Evolutionary conservation across 2,888 invertebrate species (phyloP).

Genomic region (Apotomis capreana): DNA sequence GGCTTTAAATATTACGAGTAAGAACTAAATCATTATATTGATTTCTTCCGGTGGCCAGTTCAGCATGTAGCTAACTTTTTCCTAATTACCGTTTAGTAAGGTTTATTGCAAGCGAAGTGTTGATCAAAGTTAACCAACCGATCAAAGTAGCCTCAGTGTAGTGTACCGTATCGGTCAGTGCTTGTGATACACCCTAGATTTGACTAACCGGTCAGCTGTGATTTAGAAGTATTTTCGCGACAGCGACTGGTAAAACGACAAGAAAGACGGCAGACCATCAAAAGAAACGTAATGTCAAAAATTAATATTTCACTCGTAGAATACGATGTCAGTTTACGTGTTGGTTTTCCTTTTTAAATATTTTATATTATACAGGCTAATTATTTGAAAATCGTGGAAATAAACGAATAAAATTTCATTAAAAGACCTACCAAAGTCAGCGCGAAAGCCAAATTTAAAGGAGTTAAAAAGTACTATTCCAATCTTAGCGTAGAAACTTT

Average conservation of each 20-base stretch:
- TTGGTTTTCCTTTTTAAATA: no score
- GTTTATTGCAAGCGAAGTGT: not conserved
- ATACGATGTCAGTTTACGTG: no score
- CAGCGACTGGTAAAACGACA: no score
- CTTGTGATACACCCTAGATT: conserved; percentile 58
- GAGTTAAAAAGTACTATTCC: conserved; percentile 56
- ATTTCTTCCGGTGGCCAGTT: no score
- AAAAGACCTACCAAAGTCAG: conserved; percentile 14
- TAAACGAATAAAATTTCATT: conserved; percentile 1
- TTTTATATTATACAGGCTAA: not conserved
- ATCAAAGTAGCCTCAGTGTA: not conserved
- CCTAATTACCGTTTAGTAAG: no score
- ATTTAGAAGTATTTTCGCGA: no score
- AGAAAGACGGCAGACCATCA: no score
- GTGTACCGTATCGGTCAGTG: not conserved
- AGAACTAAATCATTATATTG: no score
- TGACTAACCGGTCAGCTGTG: conserved; percentile 53
- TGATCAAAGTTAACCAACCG: not conserved
- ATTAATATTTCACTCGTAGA: no score
- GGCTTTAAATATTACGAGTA: no score
- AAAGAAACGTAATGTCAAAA: no score
- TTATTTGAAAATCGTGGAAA: not conserved
- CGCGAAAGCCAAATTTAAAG: conserved; percentile 43
- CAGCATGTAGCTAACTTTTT: no score
- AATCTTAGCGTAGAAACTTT: conserved; percentile 63